Evolutionary conservation across 2,113 vertebrate species (phyloP).

Genomic region (Indicator maculatus): DNA sequence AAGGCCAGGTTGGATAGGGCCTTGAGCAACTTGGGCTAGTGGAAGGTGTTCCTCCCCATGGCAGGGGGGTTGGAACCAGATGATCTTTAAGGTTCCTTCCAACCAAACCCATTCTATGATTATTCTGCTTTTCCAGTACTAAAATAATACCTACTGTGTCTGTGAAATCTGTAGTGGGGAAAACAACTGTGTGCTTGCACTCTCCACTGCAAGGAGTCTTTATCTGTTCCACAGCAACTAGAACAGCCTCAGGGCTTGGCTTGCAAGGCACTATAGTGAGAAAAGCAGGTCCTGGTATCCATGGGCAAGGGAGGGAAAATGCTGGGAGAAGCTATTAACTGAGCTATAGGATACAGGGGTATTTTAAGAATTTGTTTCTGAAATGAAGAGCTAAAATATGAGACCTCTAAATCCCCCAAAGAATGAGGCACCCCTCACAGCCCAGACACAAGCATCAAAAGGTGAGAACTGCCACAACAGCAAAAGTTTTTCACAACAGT

Average conservation of each 20-base stretch:
- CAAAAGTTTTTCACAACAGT: background rate
- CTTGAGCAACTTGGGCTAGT: no score
- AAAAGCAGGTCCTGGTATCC: background rate
- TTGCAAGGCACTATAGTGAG: rapidly evolving
- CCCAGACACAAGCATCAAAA: background rate
- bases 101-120: background rate
- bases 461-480: background rate
- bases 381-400: background rate
- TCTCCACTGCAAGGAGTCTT: background rate
- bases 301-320: background rate
- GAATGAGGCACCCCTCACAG: background rate
- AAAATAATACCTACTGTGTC: background rate
- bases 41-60: no score
- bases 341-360: background rate
- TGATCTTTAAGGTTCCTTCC: no score
- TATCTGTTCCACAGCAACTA: background rate
- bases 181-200: background rate
- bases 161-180: background rate
- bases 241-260: background rate
- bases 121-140: background rate
- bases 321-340: background rate
- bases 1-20: no score
- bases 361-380: background rate
- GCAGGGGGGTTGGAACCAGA: no score
- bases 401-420: background rate